These are phyloP conservation scores for Campoletis raptor DNA, from an alignment of 2,888 invertebrate genomes.

Conservation along the genomic window DNA sequence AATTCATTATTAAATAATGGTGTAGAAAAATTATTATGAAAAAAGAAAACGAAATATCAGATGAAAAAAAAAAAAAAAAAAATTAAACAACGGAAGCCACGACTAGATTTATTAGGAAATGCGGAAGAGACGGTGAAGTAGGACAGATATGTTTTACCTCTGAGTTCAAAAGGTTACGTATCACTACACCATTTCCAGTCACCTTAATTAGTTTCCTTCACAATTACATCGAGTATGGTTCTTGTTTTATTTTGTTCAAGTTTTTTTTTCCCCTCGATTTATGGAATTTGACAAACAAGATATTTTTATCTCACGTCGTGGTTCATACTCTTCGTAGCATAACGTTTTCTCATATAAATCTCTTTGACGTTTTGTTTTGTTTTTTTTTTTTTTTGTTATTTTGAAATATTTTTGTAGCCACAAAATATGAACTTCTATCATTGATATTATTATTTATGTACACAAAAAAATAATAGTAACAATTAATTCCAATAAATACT, in stretches of 20 bases:
- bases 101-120: slow-evolving; percentile 36
- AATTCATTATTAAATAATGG: not conserved
- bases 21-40: not conserved
- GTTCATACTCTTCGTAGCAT: slow-evolving; percentile 9
- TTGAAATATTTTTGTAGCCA: slow-evolving; percentile 30
- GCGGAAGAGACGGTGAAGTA: slow-evolving; percentile 65
- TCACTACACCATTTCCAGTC: slow-evolving; percentile 55
- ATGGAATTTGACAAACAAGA: slow-evolving; percentile 30
- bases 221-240: slow-evolving; percentile 42
- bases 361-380: slow-evolving; percentile 4
- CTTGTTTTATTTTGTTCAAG: slow-evolving; percentile 20
- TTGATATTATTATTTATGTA: slow-evolving; percentile 65
- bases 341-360: slow-evolving; percentile 7
- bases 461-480: slow-evolving; percentile 64
- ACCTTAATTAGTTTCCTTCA: not conserved
- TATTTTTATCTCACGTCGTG: slow-evolving; percentile 2
- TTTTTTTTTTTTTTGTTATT: not conserved
- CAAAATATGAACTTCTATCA: slow-evolving; percentile 60
- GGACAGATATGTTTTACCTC: slow-evolving; percentile 79
- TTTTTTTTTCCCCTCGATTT: slow-evolving; percentile 20
- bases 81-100: slow-evolving; percentile 13
- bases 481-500: slow-evolving; percentile 71
- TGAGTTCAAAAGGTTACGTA: slow-evolving; percentile 70
- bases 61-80: slow-evolving; percentile 29
- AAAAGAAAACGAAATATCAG: not conserved